A percentile compares a stretch with the other conserved stretches of the same genome.
Evolutionary conservation across 2,113 vertebrate genomes (phyloP).

Genomic region (Gallinago paraguaiae): DNA sequence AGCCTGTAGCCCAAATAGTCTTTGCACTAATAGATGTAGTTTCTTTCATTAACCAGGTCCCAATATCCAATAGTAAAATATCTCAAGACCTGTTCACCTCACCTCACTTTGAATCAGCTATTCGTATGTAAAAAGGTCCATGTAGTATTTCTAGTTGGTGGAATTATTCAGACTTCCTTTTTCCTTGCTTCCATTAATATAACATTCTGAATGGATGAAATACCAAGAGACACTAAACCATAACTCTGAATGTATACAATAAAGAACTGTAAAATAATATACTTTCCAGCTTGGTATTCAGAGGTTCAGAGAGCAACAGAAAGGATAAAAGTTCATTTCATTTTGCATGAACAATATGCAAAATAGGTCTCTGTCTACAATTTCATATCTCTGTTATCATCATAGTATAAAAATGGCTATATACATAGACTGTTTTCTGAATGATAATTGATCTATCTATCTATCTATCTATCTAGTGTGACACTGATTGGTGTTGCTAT

Average conservation of each 20-base stretch:
- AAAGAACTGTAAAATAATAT: background rate
- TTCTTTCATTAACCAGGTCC: background rate
- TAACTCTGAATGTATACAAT: background rate
- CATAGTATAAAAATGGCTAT: background rate
- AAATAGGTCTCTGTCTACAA: background rate
- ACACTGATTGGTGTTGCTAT: background rate
- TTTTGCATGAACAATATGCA: background rate
- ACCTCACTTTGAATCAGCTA: background rate
- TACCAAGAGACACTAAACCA: background rate
- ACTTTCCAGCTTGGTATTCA: background rate
- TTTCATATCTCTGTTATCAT: background rate
- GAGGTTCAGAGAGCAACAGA: background rate
- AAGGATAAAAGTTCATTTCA: background rate
- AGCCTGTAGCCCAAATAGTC: background rate
- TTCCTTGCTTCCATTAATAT: background rate
- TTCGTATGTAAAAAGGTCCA: background rate
- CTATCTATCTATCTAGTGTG: background rate
- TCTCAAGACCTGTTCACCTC: background rate
- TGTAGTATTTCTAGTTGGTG: background rate
- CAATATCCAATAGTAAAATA: background rate
- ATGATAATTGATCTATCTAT: background rate
- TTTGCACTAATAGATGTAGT: background rate
- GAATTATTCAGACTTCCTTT: background rate
- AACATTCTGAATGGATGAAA: background rate
- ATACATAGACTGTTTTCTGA: background rate